Evolutionary conservation across 2,113 vertebrate genomes (phyloP), one percentile per base, ranked within the genome.

Genomic region (Nanorana parkeri): DNA sequence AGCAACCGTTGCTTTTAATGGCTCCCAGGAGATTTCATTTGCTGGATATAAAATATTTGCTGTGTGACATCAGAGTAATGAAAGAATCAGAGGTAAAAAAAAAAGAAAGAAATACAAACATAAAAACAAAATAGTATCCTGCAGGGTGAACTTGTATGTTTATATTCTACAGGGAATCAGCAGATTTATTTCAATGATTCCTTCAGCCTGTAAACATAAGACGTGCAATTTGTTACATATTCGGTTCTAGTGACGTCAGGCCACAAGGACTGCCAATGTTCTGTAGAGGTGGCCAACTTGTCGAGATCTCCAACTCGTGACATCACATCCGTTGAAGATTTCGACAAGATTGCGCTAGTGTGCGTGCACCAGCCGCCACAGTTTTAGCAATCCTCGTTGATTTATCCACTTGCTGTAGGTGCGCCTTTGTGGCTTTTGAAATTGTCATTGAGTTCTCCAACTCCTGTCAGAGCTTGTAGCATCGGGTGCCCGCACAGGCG

Each of bases 1-100:
- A 89, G 87, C 85, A 90, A 86, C 68, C 86, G 87, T 87, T 90
- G 86, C 68, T 73, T 90, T 90, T 90, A 91, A 86, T 86, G 89
- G 84, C 81, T 86, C 89, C 87, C 75, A 29, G 85, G 86, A 85
- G 84, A 80, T 79, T 88, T 88, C 86, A 88, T 89, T 90, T 89
- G 89, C 81, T 84, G 87, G 80, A 86, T 65, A 89, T 85, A 88
- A 89, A 89, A 90, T 89, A 89, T 87, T 89, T 84, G 81, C 88
- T 80, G 32, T 65, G 85, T 89, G 87, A 92, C 10, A 66, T 91
- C 87, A 88, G 85, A 15, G 78, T 84, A 89, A 88, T 88, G 87
- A 88, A 88, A 89, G 85, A 76, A 83, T 83, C 84, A 86, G 86
- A 88, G 87, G 87, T 84, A 72, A 80, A 85, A 85, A 88, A 77